Percentiles rank a stretch among this genome's conserved stretches.
These are phyloP conservation scores for Bembecia ichneumoniformis DNA, from an alignment of 2,888 invertebrate genomes.

Conservation along the genomic window DNA sequence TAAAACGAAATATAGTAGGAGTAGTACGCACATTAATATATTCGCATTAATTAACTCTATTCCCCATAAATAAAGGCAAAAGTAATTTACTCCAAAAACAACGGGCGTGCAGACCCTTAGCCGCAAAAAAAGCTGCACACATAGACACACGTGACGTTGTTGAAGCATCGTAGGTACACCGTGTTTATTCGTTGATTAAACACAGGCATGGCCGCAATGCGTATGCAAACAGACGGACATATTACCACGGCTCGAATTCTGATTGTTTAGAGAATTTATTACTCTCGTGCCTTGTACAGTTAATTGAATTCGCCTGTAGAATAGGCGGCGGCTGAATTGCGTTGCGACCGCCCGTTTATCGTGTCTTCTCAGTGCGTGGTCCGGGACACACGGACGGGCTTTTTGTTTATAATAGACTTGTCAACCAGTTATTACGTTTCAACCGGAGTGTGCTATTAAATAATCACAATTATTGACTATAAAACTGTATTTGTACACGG, in stretches of 20 bases:
- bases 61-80: constrained; percentile 37
- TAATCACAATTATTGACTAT: too few species aligned
- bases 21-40: constrained; percentile 5
- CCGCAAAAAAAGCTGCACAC: constrained; percentile 22
- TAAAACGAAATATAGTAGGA: neutral
- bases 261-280: constrained; percentile 73
- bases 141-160: constrained; percentile 42
- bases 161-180: constrained; percentile 42
- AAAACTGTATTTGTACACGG: too few species aligned
- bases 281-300: constrained; percentile 69
- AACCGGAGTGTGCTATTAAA: too few species aligned
- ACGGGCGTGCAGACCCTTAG: constrained; percentile 47
- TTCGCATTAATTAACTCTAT: constrained; percentile 46
- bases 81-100: constrained; percentile 45
- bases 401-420: neutral
- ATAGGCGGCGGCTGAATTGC: constrained; percentile 61
- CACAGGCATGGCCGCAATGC: constrained; percentile 63
- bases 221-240: constrained; percentile 68
- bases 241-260: constrained; percentile 71
- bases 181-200: constrained; percentile 69
- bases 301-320: constrained; percentile 71
- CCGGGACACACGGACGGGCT: constrained; percentile 1
- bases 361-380: constrained; percentile 45
- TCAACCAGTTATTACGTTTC: neutral
- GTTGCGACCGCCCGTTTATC: constrained; percentile 49